Evolutionary conservation across 2,113 vertebrate genomes (phyloP).

Genomic region (Pelobates fuscus): DNA sequence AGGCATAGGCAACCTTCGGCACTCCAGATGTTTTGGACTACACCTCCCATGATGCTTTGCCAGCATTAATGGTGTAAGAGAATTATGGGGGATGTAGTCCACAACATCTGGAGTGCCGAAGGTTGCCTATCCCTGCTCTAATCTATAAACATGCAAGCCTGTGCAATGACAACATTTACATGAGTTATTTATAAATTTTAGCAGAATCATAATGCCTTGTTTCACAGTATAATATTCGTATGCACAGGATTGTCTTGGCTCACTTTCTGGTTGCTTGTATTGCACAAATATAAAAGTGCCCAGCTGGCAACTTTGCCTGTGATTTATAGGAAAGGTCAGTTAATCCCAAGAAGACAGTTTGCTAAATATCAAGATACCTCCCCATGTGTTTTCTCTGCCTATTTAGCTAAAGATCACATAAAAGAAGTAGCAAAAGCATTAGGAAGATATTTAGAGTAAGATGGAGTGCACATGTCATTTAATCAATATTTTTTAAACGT

Average conservation of each 20-base stretch:
- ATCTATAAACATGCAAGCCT: no score
- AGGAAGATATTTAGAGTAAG: slow-evolving; percentile 42
- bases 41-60: no score
- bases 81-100: no score
- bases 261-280: slow-evolving; percentile 57
- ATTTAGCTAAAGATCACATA: slow-evolving; percentile 35
- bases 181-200: slow-evolving; percentile 1
- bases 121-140: no score
- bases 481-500: slow-evolving; percentile 30
- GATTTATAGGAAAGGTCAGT: slow-evolving; percentile 68
- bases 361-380: slow-evolving; percentile 61
- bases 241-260: slow-evolving; percentile 55
- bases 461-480: slow-evolving; percentile 34
- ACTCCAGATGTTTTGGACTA: no score
- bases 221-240: slow-evolving; percentile 46
- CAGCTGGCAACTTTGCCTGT: slow-evolving; percentile 59
- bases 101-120: no score
- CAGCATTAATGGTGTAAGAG: no score
- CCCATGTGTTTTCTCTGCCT: slow-evolving; percentile 50
- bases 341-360: slow-evolving; percentile 63
- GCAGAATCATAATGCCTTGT: slow-evolving; percentile 3
- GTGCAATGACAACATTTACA: neutral
- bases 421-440: slow-evolving; percentile 49
- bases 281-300: slow-evolving; percentile 55
- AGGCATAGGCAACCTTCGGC: no score